Conservation (phyloP, 2,113 vertebrate genomes). For the Chionodraco myersi region DNA sequence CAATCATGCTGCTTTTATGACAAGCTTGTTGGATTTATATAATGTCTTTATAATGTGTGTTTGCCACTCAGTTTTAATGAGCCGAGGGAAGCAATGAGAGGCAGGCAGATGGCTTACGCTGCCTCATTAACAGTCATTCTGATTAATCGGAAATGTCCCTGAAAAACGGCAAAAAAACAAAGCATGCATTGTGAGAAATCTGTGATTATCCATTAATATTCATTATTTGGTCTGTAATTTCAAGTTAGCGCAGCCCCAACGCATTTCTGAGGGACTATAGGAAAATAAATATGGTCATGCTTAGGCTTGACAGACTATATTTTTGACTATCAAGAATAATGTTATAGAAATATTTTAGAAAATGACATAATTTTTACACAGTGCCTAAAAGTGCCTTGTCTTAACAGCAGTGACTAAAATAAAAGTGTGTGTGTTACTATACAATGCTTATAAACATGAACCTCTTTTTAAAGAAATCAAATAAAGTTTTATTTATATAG, state of each 20-base stretch:
- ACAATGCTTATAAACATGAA: not conserved
- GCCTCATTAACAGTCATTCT: not conserved
- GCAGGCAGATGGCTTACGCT: slow-evolving; percentile 5
- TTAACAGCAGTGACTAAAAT: not conserved
- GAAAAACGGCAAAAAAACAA: not conserved
- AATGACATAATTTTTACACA: not conserved
- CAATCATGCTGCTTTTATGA: not conserved
- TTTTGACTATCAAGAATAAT: not conserved
- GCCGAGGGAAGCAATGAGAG: not conserved
- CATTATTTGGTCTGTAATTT: not conserved
- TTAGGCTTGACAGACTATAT: not conserved
- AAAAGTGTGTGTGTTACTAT: not conserved
- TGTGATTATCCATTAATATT: not conserved
- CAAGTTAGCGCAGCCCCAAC: not conserved
- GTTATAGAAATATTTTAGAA: no score
- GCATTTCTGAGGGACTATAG: not conserved
- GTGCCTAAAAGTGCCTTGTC: not conserved
- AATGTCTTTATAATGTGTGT: not conserved
- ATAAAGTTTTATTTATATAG: no score
- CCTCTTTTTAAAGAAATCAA: no score
- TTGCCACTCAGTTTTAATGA: not conserved
- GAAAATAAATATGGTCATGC: not conserved
- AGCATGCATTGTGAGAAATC: not conserved
- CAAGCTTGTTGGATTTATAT: not conserved
- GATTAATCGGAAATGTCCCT: not conserved